phyloP scores from a whole-genome alignment of 2,797 vertebrate species.

The Spinibarbus caldwelli region DNA sequence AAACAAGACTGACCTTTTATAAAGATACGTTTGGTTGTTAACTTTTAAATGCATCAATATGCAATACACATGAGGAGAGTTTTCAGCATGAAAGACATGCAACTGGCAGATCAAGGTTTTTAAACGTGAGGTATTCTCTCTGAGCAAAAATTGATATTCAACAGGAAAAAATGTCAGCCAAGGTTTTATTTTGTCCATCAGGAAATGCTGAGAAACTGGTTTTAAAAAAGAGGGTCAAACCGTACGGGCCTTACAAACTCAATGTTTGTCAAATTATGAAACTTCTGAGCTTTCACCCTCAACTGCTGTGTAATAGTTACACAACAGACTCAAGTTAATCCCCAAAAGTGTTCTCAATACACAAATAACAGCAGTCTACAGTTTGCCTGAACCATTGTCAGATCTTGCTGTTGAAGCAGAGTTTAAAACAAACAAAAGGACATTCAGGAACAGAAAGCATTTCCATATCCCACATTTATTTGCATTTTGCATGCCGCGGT shows the following conservation, averaged over 20 bases:
- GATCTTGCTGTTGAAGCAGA: background rate
- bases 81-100: background rate
- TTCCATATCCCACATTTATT: background rate
- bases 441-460: background rate
- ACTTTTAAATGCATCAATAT: background rate
- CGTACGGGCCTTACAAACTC: background rate
- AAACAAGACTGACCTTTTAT: background rate
- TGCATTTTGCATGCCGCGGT: background rate
- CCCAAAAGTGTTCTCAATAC: background rate
- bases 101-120: background rate
- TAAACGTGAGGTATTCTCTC: too few relatives aligned
- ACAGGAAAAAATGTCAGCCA: background rate
- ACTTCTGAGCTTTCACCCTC: background rate
- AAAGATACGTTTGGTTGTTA: background rate
- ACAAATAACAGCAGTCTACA: background rate
- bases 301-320: background rate
- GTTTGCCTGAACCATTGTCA: background rate
- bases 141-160: background rate
- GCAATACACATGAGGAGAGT: background rate
- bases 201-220: background rate
- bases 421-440: background rate
- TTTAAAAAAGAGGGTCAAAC: background rate
- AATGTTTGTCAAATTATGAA: background rate
- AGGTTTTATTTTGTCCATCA: background rate
- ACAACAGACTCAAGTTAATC: slow-evolving; percentile 4